Percentiles rank a stretch among this genome's conserved stretches.
Conservation (phyloP, 2,888 invertebrate species). For the Lasioglossum pauxillum region DNA sequence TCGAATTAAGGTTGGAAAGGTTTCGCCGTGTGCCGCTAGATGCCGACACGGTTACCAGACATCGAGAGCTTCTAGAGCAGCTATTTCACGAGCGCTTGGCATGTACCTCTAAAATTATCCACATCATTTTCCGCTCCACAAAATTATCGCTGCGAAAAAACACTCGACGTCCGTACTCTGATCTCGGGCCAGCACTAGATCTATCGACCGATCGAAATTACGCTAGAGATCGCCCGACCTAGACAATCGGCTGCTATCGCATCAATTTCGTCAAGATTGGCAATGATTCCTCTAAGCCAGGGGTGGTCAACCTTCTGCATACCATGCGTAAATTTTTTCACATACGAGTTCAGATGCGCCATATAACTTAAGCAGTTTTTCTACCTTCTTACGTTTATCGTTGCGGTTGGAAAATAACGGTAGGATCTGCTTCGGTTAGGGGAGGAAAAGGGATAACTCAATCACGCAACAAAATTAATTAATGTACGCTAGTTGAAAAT, state of each 20-base stretch:
- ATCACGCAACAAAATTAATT: no score
- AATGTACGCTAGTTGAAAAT: no score
- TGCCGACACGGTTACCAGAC: constrained; percentile 74
- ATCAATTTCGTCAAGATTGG: neutral
- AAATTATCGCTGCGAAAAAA: neutral
- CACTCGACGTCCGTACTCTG: no score
- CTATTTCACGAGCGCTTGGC: neutral
- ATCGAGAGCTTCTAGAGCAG: constrained; percentile 11
- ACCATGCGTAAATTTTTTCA: no score
- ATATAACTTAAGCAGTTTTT: no score
- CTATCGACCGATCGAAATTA: neutral
- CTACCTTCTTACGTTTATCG: no score
- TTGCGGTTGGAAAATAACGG: no score
- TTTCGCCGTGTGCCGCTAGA: constrained; percentile 74
- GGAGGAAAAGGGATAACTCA: no score
- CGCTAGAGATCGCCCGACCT: neutral
- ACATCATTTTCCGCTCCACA: neutral
- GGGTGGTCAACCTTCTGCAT: no score
- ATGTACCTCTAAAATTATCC: constrained; percentile 52
- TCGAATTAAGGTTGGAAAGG: constrained; percentile 61
- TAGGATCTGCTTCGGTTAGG: no score
- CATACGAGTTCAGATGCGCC: no score
- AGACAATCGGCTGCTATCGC: neutral
- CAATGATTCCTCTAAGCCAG: no score
- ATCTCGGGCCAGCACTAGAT: neutral